Evolutionary conservation across 2,113 vertebrate genomes (phyloP), one percentile per base, ranked within the genome.

Genomic region (Neodon shergylaensis): DNA sequence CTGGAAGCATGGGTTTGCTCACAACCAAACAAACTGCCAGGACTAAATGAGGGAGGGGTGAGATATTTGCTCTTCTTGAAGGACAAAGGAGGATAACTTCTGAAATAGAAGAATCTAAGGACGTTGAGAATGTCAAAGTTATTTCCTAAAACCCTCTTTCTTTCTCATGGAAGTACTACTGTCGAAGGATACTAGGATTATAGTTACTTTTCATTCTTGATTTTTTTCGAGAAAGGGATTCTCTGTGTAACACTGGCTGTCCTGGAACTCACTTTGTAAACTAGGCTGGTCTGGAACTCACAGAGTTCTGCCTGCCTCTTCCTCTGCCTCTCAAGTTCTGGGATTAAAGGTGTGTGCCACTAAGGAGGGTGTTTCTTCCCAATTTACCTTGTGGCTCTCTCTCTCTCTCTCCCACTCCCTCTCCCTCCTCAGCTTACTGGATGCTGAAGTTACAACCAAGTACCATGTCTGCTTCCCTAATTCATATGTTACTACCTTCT

Each of bases 71-170:
- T 39, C 77, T 72, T 87, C 66, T 91, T 84, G 14, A 86, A 47
- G 76, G 73, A 63, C 22, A 89, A 36, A 33, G 39, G 21, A 88
- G 44, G 52, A 39, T 8, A 22, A 4, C 31, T 47, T 93, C 16
- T 77, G 4, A 10, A 85, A 68, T n/a, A 36, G 26, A 68, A 73
- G 44, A 66, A 66, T 58, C 22, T 33, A 26, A 78, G 26, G 42
- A 61, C 39, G 63, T 24, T 76, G 39, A 52, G 61, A 70, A 61
- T 73, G 19, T 70, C 78, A 61, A 87, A 84, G 79, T 81, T 73
- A 70, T 93, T 93, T 90, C 42, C 73, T 92, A 54, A 95, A 95
- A n/a, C 31, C 24, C 8, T 85, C 31, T 66, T 52, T 74, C 52
- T 39, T 13, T 33, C 49, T 65, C 89, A 77, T 79, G 47, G 24